Evolutionary conservation across 2,888 invertebrate genomes (phyloP), one percentile per base, ranked within the genome.

Genomic region (Hypsopygia costalis): DNA sequence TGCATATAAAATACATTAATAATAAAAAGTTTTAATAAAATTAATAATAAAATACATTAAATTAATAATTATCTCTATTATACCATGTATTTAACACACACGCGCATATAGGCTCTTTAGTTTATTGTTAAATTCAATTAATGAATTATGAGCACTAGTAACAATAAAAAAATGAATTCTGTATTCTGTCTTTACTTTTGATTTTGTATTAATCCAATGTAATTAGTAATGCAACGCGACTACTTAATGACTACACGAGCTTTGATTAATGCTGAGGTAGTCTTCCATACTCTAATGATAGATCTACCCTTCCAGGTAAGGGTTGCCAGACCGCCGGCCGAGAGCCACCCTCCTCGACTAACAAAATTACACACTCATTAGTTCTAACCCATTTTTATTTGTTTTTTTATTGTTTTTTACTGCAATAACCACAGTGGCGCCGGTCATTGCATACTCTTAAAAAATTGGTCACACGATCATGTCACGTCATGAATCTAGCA

Each of bases 311-410:
- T 63, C 67, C 76, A 72, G 75, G 82, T 77, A 81, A 70, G 72
- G 72, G 65, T 61, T 53, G 53, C 50, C 33, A 46, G 81, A 78
- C 79, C 81, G 77, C 82, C 82, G 71, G 76, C 75, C 58, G 69
- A 40, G 80, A 74, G 55, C 81, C 83, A 83, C 83, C 85, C 86
- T 78, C 70, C 64, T 72, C 58, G 71, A 48, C 78, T 68, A 73
- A 79, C 76, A 46, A 81, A 80, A 85, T 86, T 81, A 83, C 79
- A 81, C 75, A 82, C 81, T 81, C 81, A 85, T 86, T 83, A 81
- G 73, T 71, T 75, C 65, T 69, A 65, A 77, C 74, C 69, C 63
- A 62, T 69, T 79, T 75, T 76, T 69, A 69, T 78, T 68, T 71
- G 69, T 74, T 81, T 78, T 75, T 74, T 68, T 51, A 41, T 32